Evolutionary conservation across 2,888 invertebrate species (phyloP).

Genomic region (Aphodius sticticus): DNA sequence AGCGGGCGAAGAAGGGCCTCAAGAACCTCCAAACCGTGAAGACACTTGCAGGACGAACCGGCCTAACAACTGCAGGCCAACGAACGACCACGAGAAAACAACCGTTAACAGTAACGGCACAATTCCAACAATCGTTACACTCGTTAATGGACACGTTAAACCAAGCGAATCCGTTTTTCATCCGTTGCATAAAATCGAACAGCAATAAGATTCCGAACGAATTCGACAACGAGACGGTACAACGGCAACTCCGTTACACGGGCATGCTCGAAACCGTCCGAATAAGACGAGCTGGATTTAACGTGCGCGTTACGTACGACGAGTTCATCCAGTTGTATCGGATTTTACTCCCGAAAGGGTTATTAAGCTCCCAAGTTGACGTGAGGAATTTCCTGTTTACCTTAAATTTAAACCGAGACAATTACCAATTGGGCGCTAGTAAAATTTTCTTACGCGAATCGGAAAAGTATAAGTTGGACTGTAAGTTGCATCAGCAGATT

Average conservation of each 20-base stretch:
- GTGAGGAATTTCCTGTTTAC: conserved; percentile 85
- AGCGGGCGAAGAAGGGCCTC: conserved; percentile 84
- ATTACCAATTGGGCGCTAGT: conserved; percentile 87
- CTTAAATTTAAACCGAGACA: conserved; percentile 85
- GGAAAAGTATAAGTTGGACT: conserved; percentile 91
- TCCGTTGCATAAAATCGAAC: conserved; percentile 95
- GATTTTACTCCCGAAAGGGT: conserved; percentile 87
- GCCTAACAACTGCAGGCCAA: conserved; percentile 65
- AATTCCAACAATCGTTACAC: conserved; percentile 92
- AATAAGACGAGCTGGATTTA: conserved; percentile 94
- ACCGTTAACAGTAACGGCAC: conserved; percentile 92
- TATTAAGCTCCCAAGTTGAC: conserved; percentile 86
- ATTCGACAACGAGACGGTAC: conserved; percentile 93
- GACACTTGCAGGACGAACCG: conserved; percentile 82
- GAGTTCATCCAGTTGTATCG: conserved; percentile 94
- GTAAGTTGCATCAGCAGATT: conserved; percentile 91
- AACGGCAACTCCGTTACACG: conserved; percentile 90
- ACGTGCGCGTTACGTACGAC: conserved; percentile 91
- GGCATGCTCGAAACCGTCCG: conserved; percentile 97
- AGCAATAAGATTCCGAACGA: conserved; percentile 90
- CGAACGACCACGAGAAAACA: conserved; percentile 78
- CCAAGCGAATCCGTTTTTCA: conserved; percentile 86
- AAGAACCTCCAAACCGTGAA: conserved; percentile 93
- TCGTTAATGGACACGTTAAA: conserved; percentile 93
- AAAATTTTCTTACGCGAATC: conserved; percentile 95